Conservation (phyloP, 2,797 vertebrate species). For the Xyrichtys novacula region DNA sequence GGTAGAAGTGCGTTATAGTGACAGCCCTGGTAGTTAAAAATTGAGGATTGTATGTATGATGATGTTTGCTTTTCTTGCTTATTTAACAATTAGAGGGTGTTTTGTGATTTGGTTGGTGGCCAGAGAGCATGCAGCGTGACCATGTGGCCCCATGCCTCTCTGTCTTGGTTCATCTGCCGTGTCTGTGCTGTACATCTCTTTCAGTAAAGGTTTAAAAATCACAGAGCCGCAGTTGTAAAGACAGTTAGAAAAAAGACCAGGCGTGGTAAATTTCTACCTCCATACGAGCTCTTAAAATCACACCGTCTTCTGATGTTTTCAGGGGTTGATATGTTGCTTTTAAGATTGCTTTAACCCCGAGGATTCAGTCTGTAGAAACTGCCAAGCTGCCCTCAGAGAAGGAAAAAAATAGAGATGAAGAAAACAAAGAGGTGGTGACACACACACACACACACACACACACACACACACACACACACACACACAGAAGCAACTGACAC, state of each 20-base stretch:
- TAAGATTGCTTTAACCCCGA: neutral
- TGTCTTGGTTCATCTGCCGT: neutral
- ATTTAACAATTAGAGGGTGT: neutral
- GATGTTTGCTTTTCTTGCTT: neutral
- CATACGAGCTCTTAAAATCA: neutral
- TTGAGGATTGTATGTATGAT: no score
- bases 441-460: slow-evolving; percentile 2
- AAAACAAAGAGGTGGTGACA: slow-evolving; percentile 27
- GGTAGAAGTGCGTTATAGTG: no score
- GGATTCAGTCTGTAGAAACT: neutral
- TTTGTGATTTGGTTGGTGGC: slow-evolving; percentile 12
- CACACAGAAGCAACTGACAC: neutral
- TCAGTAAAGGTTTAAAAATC: neutral
- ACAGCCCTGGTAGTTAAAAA: no score
- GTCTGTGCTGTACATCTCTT: neutral
- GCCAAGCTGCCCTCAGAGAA: slow-evolving; percentile 9
- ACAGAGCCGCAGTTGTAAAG: neutral
- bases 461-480: slow-evolving; percentile 2
- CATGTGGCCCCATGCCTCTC: slow-evolving; percentile 13
- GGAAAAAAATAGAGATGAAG: slow-evolving; percentile 3
- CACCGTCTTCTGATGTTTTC: neutral
- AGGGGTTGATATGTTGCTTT: slow-evolving; percentile 3
- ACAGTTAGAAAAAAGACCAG: neutral
- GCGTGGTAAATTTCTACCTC: neutral
- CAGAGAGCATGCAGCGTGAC: slow-evolving; percentile 9